Conservation (phyloP, 2,113 vertebrate genomes). For the Cynopterus brachyotis region DNA sequence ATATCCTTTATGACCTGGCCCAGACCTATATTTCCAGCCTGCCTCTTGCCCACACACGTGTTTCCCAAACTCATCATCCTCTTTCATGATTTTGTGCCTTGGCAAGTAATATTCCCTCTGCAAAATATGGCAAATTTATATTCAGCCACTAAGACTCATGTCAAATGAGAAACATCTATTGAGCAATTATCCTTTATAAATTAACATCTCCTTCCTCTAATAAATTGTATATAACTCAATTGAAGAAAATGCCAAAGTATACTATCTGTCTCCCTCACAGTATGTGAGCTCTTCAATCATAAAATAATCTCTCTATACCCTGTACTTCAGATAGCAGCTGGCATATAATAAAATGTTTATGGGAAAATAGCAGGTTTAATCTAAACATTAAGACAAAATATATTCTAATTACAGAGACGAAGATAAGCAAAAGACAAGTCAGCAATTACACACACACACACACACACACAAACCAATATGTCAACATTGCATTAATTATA, state of each 20-base stretch:
- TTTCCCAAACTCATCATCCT: not conserved
- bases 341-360: constrained; percentile 41
- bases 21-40: not conserved
- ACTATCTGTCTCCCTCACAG: not conserved
- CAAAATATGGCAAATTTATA: not conserved
- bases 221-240: not conserved
- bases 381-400: constrained; percentile 37
- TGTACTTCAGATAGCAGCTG: not conserved
- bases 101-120: not conserved
- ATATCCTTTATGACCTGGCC: not conserved
- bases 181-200: not conserved
- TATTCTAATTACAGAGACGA: constrained; percentile 46
- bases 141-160: not conserved
- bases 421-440: constrained; percentile 37
- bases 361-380: constrained; percentile 38
- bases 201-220: not conserved
- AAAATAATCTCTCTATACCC: not conserved
- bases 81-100: not conserved
- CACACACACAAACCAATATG: not conserved
- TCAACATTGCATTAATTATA: constrained; percentile 46
- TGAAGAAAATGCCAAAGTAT: not conserved
- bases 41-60: not conserved
- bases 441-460: not conserved
- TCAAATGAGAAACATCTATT: not conserved
- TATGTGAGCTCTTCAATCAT: not conserved